Evolutionary conservation across 2,888 invertebrate species (phyloP), one percentile per base, ranked within the genome.

Genomic region (Napeogenes inachia): DNA sequence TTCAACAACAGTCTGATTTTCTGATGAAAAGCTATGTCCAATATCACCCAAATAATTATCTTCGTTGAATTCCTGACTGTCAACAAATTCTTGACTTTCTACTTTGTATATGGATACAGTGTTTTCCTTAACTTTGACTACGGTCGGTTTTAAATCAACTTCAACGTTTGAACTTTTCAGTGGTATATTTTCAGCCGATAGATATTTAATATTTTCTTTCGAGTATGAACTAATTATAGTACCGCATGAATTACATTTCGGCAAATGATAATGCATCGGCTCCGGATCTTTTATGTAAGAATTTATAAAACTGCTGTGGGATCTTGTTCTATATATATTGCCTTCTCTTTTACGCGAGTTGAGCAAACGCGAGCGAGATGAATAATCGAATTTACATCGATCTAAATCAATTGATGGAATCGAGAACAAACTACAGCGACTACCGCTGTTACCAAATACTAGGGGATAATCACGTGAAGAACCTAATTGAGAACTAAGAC

Each of bases 21-120:
- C 77, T 3, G 84, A 79, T 8, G 84, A 77, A 58, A 85, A 88
- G 65, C 83, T 84, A 45, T 76, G 80, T 3, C 76, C 80, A 10
- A 87, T 68, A 56, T 86, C 86, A 10, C 76, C 80, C 50, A 89
- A 75, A 72, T 89, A 90, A 59, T 82, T 84, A 70, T 90, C 90
- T 68, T 90, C 90, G 54, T 77, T 86, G 60, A 89, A 90, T 60
- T 90, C 90, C 71, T 89, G 87, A 63, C 85, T 84, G 45, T 89
- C 86, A 56, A 89, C 84, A 59, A 89, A 89, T 66, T 89, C 87
- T 2, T 59, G 55, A 12, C n/a, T 59, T 4, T 62, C 30, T 0
- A 68, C 60, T 73, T 81, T 81, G 13, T 74, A 80, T 0, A 85
- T 70, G 0, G 86, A 81, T 4, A 89, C 21, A 10, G 61, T 62